Conservation (phyloP, 2,888 invertebrate species). For the Sinopyrophorus schimmeli region DNA sequence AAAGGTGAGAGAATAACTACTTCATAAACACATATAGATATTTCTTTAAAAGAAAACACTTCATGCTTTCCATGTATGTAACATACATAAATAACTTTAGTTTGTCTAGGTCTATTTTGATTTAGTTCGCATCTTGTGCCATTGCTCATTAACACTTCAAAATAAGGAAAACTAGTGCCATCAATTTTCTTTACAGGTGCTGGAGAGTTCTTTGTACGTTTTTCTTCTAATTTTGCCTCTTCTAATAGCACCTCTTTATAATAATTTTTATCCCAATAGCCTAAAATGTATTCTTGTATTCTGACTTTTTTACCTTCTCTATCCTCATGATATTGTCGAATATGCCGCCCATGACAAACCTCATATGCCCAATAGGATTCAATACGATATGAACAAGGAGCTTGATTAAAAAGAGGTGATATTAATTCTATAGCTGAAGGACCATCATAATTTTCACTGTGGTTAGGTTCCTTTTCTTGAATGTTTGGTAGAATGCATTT, state of each 20-base stretch:
- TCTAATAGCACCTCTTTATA: constrained; percentile 62
- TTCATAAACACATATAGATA: constrained; percentile 93
- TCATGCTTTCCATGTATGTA: constrained; percentile 87
- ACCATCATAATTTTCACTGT: constrained; percentile 67
- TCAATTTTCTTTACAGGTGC: constrained; percentile 75
- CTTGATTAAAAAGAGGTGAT: constrained; percentile 73
- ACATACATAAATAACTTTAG: constrained; percentile 86
- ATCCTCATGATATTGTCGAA: constrained; percentile 95
- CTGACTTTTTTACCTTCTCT: constrained; percentile 83
- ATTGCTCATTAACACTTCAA: constrained; percentile 82
- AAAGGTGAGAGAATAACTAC: constrained; percentile 84
- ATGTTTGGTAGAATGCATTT: constrained; percentile 78
- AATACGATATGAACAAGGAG: constrained; percentile 81
- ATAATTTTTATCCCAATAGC: constrained; percentile 72
- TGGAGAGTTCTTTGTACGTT: constrained; percentile 57
- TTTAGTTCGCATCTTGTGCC: constrained; percentile 93
- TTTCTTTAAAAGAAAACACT: constrained; percentile 90
- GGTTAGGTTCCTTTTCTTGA: constrained; percentile 58
- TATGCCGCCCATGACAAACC: constrained; percentile 88
- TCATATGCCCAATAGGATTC: constrained; percentile 97
- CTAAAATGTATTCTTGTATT: constrained; percentile 83
- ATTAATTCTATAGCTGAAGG: constrained; percentile 74
- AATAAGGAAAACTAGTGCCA: constrained; percentile 85
- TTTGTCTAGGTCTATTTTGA: constrained; percentile 73
- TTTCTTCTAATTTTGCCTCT: constrained; percentile 57